Conservation (phyloP, 2,113 vertebrate genomes). For the Petroica traversi region DNA sequence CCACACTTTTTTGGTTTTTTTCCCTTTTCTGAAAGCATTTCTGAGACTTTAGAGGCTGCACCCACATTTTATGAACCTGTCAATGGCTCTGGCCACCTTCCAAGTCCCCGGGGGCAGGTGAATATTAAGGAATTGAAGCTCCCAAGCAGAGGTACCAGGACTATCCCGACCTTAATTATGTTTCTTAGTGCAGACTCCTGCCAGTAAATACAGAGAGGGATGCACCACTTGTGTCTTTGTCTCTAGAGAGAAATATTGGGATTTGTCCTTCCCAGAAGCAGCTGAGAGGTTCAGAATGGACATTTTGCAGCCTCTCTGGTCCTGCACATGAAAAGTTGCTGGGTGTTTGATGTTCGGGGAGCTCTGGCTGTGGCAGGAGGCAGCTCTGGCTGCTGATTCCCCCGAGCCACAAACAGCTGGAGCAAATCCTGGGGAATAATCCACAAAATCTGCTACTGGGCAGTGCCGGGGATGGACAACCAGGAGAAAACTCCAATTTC, state of each 20-base stretch:
- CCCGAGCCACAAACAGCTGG: slow-evolving; percentile 9
- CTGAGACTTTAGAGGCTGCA: neutral
- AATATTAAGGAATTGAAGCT: neutral
- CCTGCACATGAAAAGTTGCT: slow-evolving; percentile 40
- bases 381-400: neutral
- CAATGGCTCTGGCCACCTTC: neutral
- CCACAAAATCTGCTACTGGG: neutral
- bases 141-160: neutral
- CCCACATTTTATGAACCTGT: slow-evolving; percentile 9
- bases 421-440: neutral
- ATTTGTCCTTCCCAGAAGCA: neutral
- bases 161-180: neutral
- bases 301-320: neutral
- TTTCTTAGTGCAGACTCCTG: neutral
- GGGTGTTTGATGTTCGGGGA: slow-evolving; percentile 36
- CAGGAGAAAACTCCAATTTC: neutral
- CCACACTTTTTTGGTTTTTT: neutral
- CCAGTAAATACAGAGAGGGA: neutral
- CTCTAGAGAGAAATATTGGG: neutral
- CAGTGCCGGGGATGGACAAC: neutral
- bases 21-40: slow-evolving; percentile 26
- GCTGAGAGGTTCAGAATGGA: neutral
- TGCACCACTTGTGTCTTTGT: neutral
- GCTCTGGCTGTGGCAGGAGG: neutral
- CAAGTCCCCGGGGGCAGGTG: neutral